Base-by-base conservation (phyloP, 1,140 invertebrate species). In the Anastrepha ludens region DNA sequence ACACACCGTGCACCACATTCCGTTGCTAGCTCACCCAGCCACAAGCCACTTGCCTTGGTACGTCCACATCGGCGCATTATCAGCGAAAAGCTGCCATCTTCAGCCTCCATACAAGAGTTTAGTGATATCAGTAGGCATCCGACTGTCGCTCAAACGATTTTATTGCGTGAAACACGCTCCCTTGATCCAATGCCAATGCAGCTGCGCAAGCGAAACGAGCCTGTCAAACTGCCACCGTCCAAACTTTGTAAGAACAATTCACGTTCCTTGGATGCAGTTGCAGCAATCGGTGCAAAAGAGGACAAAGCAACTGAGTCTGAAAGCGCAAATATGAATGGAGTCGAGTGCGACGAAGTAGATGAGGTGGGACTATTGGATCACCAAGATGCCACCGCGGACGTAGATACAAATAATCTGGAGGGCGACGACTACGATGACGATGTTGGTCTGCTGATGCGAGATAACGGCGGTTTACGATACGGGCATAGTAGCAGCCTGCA, bases 171-270 rank as follows among this genome's bases (percentile, higher is more conserved):
- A 86, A 91, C 92, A 3, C 90, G 90, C 62, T 93, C 93, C 58
- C 87, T 93, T 58, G 93, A 93, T 88, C 91, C 90, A 15, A 93
- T 93, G 89, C 92, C 92, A 8, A 87, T 90, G 88, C 58, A 92
- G 67, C 20, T 92, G 87, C 89, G 90, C 8, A 93, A 91, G 74
- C 89, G 90, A 0, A 90, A 91, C 58, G 91, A 93, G 15, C 89
- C 90, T 50, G 88, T 87, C 64, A 92, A 93, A 87, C 85, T 92
- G 67, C 91, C 91, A 44, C 92, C 92, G 47, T 92, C 92, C 8
- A 93, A 93, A 88, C 89, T 93, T 58, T 92, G 90, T 17, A 93
- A 93, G 89, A 93, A 92, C 86, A 93, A 93, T 70, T 93, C 92
- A 29, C 90, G 92, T 64, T 93, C 92, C 29, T 88, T 93, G 78